phyloP scores from a whole-genome alignment of 2,797 vertebrate species.

The Clarias pachynema region DNA sequence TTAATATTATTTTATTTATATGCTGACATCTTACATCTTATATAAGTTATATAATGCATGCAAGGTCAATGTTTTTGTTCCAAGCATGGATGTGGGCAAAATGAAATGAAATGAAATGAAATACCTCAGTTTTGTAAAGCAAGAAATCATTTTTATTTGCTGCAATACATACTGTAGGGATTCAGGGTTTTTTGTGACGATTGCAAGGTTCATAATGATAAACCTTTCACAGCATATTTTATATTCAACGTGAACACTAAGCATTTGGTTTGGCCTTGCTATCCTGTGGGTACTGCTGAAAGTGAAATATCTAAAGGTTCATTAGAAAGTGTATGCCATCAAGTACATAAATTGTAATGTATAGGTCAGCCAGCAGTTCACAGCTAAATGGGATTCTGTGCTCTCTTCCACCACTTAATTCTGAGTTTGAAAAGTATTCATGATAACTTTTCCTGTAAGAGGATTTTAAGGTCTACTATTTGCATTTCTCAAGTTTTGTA shows the following conservation, averaged over 20 bases:
- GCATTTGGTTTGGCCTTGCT: constrained; percentile 52
- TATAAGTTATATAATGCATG: background rate
- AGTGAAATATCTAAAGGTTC: constrained; percentile 52
- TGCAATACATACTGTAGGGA: background rate
- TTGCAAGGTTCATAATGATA: constrained; percentile 53
- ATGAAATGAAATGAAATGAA: constrained; percentile 32
- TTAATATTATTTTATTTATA: too few relatives aligned
- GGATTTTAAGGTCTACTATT: constrained; percentile 19
- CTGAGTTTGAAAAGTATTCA: constrained; percentile 25
- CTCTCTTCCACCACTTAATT: constrained; percentile 2
- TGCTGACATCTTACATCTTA: too few relatives aligned
- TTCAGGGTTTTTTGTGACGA: background rate
- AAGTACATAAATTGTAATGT: constrained; percentile 49
- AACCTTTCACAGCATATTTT: constrained; percentile 59
- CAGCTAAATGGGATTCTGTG: constrained; percentile 38
- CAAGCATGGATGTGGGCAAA: background rate
- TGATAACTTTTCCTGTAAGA: constrained; percentile 18
- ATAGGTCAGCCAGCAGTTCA: constrained; percentile 39
- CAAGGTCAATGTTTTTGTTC: background rate
- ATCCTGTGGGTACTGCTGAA: constrained; percentile 55
- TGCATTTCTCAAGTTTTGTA: background rate
- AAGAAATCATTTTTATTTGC: background rate
- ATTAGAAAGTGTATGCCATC: constrained; percentile 54
- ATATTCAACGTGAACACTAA: constrained; percentile 66
- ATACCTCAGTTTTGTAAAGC: constrained; percentile 7